Conservation (phyloP, 2,113 vertebrate genomes). For the Ellobius talpinus region DNA sequence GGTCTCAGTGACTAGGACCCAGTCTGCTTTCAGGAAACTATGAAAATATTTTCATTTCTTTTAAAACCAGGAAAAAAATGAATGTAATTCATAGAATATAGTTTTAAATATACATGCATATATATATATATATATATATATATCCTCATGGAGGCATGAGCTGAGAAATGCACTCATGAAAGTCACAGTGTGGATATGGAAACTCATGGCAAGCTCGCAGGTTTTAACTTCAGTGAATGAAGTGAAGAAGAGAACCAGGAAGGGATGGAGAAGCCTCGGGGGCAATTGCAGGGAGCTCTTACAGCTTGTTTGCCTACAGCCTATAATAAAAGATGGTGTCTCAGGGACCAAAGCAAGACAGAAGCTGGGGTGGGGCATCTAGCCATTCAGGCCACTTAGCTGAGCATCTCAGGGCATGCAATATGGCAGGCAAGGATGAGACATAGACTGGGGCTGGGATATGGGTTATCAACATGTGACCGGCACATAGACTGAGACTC, state of each 20-base stretch:
- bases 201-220: neutral
- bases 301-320: neutral
- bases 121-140: no score
- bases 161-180: neutral
- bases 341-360: neutral
- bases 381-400: neutral
- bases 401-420: neutral
- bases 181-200: neutral
- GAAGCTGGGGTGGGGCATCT: neutral
- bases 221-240: neutral
- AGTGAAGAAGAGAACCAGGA: neutral
- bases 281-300: neutral
- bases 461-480: neutral
- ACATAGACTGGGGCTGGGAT: neutral
- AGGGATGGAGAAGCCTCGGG: neutral
- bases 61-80: conserved; percentile 1
- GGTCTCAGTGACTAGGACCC: neutral
- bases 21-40: neutral
- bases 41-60: conserved; percentile 8
- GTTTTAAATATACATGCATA: neutral
- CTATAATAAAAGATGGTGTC: no score
- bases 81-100: neutral
- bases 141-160: neutral
- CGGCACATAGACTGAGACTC: neutral
- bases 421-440: neutral